Base-by-base conservation (phyloP, 2,113 vertebrate species). In the Pomatostomus ruficeps region DNA sequence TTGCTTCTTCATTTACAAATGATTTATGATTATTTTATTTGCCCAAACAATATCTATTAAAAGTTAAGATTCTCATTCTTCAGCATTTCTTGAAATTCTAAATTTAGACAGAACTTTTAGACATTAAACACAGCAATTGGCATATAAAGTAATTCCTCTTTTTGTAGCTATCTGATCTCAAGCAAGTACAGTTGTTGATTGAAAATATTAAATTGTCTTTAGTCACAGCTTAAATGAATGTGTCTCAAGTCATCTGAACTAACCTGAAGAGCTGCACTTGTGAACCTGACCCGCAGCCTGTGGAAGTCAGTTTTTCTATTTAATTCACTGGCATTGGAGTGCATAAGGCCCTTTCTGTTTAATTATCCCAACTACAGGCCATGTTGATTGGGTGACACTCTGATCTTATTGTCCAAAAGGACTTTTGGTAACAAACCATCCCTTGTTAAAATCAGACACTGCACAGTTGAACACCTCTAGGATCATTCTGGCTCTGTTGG, bases 11-110 rank as follows among this genome's bases (percentile, higher is more conserved):
- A 55, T 78, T 97, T 84, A 48, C 36, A 72, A 95, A 68, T 80
- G 22, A 86, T 93, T 93, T 91, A 89, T 79, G n/a, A 58, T 54
- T 40, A 58, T 82, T 92, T 93, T 86, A 66, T 73, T 93, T 93
- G 35, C 31, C 40, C 17, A 63, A 68, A 73, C 2, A 61, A 33
- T 68, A 81, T 82, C 33, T 65, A 9, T 86, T 86, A 66, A 63
- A 70, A 61, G 38, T 68, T 82, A 57, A 62, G 78, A 63, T 55
- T 68, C 31, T 83, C 10, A 16, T 92, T 90, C 42, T 88, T 89
- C 62, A 58, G 45, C 33, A n/a, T 74, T 83, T 84, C 46, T 89
- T 21, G 85, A 75, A 77, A 71, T 93, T 82, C 49, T 66, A 42
- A 62, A 58, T 70, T 54, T 85, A 83, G 52, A 29, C 38, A 51